A percentile compares a stretch with the other conserved stretches of the same genome.
Conservation (phyloP, 2,888 invertebrate species). For the Ditula angustiorana region DNA sequence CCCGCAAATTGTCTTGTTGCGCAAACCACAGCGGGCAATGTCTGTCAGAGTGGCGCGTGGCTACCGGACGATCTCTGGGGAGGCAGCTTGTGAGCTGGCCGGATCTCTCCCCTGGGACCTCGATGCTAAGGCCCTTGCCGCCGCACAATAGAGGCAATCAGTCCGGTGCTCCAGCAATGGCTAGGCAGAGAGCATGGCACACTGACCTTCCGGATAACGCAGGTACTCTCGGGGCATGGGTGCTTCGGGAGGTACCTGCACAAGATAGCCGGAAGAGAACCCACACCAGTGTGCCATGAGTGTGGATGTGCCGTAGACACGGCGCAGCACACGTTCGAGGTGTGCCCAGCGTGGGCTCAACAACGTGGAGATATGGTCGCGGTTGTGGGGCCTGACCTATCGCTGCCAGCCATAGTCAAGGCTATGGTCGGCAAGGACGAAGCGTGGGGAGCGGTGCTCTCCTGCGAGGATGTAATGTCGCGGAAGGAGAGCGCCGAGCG, state of each 20-base stretch:
- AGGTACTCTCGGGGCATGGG: slow-evolving; percentile 15
- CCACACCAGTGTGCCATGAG: slow-evolving; percentile 6
- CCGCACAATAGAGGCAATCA: neutral
- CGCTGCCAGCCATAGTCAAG: neutral
- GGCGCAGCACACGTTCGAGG: slow-evolving; percentile 21
- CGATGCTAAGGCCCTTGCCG: neutral
- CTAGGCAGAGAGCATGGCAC: neutral
- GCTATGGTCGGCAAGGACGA: neutral
- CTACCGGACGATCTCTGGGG: slow-evolving; percentile 5
- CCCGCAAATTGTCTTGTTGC: neutral
- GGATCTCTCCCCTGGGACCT: slow-evolving; percentile 17
- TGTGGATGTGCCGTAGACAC: slow-evolving; percentile 14
- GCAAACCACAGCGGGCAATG: slow-evolving; percentile 19
- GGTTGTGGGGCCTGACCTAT: neutral
- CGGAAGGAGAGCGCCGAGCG: neutral
- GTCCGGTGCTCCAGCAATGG: neutral
- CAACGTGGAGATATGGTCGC: neutral
- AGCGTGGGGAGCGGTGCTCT: neutral
- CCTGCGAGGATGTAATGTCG: neutral
- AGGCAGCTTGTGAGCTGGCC: neutral
- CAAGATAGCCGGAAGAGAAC: slow-evolving; percentile 12
- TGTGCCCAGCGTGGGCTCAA: neutral
- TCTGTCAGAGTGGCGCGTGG: slow-evolving; percentile 4
- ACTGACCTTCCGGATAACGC: neutral
- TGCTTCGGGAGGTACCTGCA: slow-evolving; percentile 24